Evolutionary conservation across 2,888 invertebrate species (phyloP).

Genomic region (Spilosoma lubricipeda): DNA sequence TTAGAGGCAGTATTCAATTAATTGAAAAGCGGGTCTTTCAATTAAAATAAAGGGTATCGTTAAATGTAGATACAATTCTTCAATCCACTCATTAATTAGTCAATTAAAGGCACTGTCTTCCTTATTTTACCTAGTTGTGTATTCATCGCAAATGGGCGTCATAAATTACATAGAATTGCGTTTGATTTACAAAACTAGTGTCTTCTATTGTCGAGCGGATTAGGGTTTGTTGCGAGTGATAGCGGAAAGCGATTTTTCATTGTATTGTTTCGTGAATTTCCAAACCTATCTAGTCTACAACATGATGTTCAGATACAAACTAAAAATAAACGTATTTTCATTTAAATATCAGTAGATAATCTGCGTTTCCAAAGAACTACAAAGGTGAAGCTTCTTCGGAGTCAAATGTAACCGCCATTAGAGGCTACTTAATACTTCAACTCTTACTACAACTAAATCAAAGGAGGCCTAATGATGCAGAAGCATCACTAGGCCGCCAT

Average conservation of each 20-base stretch:
- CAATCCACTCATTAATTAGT: conserved; percentile 70
- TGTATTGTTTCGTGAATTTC: neutral
- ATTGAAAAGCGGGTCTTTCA: conserved; percentile 53
- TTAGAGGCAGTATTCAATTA: conserved; percentile 46
- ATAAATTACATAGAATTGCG: conserved; percentile 67
- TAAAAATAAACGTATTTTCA: no score
- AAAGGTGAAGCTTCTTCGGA: no score
- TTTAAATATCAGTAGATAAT: neutral
- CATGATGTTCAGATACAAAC: neutral
- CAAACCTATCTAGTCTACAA: neutral
- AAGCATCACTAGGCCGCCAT: no score
- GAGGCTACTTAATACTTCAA: no score
- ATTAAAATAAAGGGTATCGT: conserved; percentile 65
- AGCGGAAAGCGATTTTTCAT: conserved; percentile 27
- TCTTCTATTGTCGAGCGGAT: conserved; percentile 38
- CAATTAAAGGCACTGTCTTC: conserved; percentile 65
- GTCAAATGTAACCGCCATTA: no score
- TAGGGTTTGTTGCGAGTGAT: neutral
- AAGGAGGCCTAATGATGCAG: no score
- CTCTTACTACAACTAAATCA: no score
- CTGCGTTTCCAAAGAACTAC: no score
- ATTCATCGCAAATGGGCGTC: conserved; percentile 61
- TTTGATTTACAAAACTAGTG: conserved; percentile 53
- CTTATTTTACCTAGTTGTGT: conserved; percentile 64
- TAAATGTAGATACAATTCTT: conserved; percentile 60